Evolutionary conservation across 2,113 vertebrate genomes (phyloP), one percentile per base, ranked within the genome.

Genomic region (Montifringilla adamsi): DNA sequence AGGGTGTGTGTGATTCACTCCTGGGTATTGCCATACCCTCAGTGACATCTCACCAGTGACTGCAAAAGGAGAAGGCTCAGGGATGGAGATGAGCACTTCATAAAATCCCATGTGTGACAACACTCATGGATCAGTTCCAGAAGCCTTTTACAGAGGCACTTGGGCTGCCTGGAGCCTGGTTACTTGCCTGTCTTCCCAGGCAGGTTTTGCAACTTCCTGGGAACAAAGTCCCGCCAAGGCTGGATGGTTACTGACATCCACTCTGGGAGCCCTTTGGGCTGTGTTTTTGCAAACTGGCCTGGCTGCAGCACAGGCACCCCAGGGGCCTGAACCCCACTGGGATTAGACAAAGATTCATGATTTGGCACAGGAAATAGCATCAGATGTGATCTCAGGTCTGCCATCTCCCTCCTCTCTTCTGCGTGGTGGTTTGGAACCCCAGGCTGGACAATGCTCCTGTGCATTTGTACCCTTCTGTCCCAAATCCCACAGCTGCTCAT

Each of bases 161-260:
- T 50, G 64, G 33, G 60, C 87, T 90, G 70, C 58, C 62, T 64
- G 58, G 16, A 35, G 69, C 50, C 59, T 12, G 6, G 22, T 37
- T 52, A 31, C 66, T 78, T 23, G 43, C 26, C 30, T 8, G 1
- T 67, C 87, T 85, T 91, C 94, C 68, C 70, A 79, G 78, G 82
- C 70, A 91, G 78, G 87, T 95, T 95, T 79, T 96, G 69, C 84
- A 96, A 49, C 78, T 94, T 84, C 81, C 84, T 53, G 46, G 76
- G 59, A 91, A 81, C 8, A 74, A 74, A 74, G 39, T 15, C 53
- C 43, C 0, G 0, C 31, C n/a, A 30, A 50, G 73, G 50, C 68
- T 95, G 63, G 55, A 30, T 86, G 63, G 50, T 84, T 80, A 20
- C 19, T 62, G 68, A 64, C 72, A 86, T 76, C 59, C 44, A 73